Evolutionary conservation across 2,797 vertebrate species (phyloP), one percentile per base, ranked within the genome.

Genomic region (Catamblyrhynchus diadema): DNA sequence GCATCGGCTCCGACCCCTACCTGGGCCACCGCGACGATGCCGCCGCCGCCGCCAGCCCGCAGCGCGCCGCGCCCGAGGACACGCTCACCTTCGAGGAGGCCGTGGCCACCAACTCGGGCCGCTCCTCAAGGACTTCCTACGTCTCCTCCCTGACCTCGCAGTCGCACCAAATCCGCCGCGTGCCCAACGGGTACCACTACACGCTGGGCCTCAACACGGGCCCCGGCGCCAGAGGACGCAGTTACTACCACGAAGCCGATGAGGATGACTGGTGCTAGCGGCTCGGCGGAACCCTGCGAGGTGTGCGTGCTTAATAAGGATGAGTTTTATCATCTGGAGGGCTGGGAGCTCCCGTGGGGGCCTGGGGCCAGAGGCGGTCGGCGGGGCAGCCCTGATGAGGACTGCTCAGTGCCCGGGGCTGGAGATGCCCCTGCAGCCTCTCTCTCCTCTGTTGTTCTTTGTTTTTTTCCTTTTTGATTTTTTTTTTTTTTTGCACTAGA

Each of bases 181-280:
- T 99, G 93, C 98, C 99, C 94, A 99, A 99, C 0, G 99, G 99
- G 80, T 99, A 98, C 97, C 99, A 99, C 94, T 98, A 98, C 95
- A 98, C 98, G 64, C 96, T 98, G 93, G 98, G 98, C 61, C 98
- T 98, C 93, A 98, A 97, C 96, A 62, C 98, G 0, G 97, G 98
- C 67, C 96, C 98, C 4, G 97, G 97, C 65, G 70, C 97, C 84
- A 97, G 98, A 95, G 97, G 98, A 81, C 97, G 98, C n/a, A 98
- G 98, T 79, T 98, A 98, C 97, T 98, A 99, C 97, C 98, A 98
- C 16, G 98, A 98, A 96, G 98, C 98, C 37, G 98, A 99, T 39
- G 98, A 98, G 96, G 98, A 99, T 23, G 98, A 99, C 98, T 99
- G 99, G 99, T 99, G 99, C 99, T 99, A 99, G 98, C 98, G 93